phyloP scores from a whole-genome alignment of 2,113 vertebrate species.

The Miniopterus natalensis region DNA sequence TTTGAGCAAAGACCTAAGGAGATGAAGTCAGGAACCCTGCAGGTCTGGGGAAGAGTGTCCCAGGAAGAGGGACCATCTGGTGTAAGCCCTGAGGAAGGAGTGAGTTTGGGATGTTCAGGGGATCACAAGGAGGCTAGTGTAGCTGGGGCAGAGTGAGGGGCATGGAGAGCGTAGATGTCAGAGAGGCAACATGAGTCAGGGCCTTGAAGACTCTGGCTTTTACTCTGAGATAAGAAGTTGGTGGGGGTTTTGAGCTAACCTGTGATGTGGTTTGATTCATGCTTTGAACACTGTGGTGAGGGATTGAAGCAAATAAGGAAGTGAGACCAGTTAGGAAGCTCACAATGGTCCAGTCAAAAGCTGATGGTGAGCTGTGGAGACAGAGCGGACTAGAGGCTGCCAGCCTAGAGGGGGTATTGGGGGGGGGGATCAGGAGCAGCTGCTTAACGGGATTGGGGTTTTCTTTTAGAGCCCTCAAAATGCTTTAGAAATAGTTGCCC shows the following conservation, averaged over 20 bases:
- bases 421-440: neutral
- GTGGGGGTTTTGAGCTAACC: neutral
- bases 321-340: neutral
- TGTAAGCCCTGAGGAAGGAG: neutral
- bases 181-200: too few relatives aligned
- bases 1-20: neutral
- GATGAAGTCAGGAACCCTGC: neutral
- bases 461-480: neutral
- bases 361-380: neutral
- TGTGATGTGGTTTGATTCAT: neutral
- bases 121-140: neutral
- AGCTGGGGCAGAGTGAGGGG: neutral
- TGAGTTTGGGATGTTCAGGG: neutral
- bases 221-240: neutral
- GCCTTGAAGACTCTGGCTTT: neutral
- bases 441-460: neutral
- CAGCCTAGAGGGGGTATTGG: neutral
- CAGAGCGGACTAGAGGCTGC: neutral
- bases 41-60: neutral
- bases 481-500: neutral
- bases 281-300: neutral
- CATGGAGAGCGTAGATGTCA: rapidly evolving
- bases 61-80: neutral
- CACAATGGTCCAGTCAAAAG: neutral
- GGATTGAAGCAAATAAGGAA: too few relatives aligned